These are phyloP conservation scores for Planococcus citri DNA, from an alignment of 1,140 invertebrate species.

Conservation along the genomic window DNA sequence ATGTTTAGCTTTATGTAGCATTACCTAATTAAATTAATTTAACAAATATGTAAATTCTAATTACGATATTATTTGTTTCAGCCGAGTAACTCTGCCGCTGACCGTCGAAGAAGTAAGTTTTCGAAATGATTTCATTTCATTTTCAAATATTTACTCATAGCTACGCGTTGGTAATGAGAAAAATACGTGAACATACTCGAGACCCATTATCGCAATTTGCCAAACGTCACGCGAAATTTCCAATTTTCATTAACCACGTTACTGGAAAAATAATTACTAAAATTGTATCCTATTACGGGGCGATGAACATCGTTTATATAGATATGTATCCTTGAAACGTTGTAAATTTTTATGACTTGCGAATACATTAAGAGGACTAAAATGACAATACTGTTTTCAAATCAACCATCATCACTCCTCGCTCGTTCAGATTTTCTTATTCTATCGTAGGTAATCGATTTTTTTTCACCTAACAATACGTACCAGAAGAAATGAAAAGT, in stretches of 20 bases:
- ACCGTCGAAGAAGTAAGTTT: slow-evolving; percentile 59
- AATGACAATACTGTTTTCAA: too few species aligned
- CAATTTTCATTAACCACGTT: background rate
- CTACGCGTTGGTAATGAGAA: background rate
- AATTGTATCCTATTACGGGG: background rate
- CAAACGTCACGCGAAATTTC: slow-evolving; percentile 8
- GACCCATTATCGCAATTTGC: too few species aligned
- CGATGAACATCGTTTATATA: background rate
- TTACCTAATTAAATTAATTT: too few species aligned
- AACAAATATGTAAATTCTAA: too few species aligned
- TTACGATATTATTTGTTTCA: slow-evolving; percentile 39
- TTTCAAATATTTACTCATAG: background rate
- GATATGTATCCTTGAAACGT: background rate
- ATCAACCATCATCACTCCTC: too few species aligned
- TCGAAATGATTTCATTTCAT: slow-evolving; percentile 13
- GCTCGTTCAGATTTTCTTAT: too few species aligned
- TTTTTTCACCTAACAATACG: too few species aligned
- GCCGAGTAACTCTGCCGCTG: slow-evolving; percentile 57
- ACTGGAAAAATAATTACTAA: background rate
- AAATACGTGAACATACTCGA: too few species aligned
- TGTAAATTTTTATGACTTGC: background rate
- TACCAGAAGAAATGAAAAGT: too few species aligned
- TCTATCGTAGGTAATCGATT: too few species aligned
- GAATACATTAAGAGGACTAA: background rate
- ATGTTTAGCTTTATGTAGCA: too few species aligned